A percentile compares a stretch with the other conserved stretches of the same genome.
phyloP scores from a whole-genome alignment of 2,113 vertebrate genomes.

The Cromileptes altivelis region DNA sequence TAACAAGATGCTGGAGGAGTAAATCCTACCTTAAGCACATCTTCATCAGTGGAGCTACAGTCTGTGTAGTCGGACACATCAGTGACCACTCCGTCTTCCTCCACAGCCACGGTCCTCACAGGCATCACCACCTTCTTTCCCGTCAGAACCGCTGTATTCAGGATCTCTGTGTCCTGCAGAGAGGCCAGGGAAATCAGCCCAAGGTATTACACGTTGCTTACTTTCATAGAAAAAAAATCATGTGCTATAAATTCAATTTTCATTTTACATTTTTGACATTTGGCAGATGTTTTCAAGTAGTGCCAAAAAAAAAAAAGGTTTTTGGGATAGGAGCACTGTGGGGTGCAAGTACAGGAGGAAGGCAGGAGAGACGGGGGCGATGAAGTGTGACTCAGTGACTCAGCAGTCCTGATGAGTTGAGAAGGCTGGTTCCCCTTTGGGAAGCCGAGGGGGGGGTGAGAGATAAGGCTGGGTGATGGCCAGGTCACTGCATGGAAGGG shows the following conservation, averaged over 20 bases:
- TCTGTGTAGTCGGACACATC: constrained; percentile 92
- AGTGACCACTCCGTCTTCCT: constrained; percentile 86
- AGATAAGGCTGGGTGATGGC: constrained; percentile 41
- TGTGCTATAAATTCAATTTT: background rate
- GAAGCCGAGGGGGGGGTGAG: background rate
- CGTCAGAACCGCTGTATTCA: constrained; percentile 93
- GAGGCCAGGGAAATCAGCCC: constrained; percentile 18
- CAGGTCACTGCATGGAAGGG: constrained; percentile 31
- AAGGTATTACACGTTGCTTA: background rate
- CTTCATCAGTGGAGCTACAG: constrained; percentile 90
- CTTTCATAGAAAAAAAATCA: background rate
- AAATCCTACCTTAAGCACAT: constrained; percentile 90
- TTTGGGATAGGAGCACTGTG: background rate
- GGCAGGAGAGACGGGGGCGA: background rate
- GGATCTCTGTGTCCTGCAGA: constrained; percentile 90
- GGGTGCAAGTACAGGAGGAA: constrained; percentile 11
- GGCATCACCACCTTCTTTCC: constrained; percentile 92
- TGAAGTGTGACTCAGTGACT: constrained; percentile 45
- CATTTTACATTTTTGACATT: background rate
- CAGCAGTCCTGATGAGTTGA: constrained; percentile 34
- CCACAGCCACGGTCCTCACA: constrained; percentile 90
- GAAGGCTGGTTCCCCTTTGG: constrained; percentile 18
- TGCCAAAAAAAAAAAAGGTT: background rate
- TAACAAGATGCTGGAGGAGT: background rate
- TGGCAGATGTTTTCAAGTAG: background rate